phyloP scores from a whole-genome alignment of 2,113 vertebrate genomes.

The sheep (Ovis aries) region DNA sequence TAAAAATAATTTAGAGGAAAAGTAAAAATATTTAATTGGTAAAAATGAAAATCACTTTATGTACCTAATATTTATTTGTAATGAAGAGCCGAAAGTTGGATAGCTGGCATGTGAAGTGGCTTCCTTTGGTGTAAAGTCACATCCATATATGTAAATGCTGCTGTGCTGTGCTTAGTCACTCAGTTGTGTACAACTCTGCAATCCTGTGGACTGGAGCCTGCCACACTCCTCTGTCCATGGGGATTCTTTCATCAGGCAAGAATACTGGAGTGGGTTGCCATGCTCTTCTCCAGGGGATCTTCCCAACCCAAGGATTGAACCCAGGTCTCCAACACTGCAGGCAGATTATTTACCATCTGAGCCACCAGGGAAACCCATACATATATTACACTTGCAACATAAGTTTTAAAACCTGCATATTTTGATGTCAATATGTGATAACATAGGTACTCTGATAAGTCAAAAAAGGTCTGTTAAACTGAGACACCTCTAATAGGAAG shows the following conservation, averaged over 20 bases:
- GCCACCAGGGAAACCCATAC: not conserved
- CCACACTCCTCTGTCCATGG: not conserved
- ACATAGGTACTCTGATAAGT: not conserved
- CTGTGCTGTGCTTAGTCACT: not conserved
- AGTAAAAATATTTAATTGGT: not conserved
- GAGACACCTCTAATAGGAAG: not conserved
- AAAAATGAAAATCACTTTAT: not conserved
- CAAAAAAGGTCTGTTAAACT: not conserved
- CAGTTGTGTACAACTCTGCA: not conserved
- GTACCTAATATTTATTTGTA: slow-evolving; percentile 1
- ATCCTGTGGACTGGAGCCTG: not conserved
- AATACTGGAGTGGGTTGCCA: not conserved
- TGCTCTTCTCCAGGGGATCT: not conserved
- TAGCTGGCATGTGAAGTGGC: not conserved
- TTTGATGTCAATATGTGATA: slow-evolving; percentile 42
- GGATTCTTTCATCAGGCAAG: not conserved
- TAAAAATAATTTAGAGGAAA: not conserved
- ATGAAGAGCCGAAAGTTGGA: not conserved
- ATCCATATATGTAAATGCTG: not conserved
- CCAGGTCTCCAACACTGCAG: not conserved
- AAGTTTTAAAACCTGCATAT: not conserved
- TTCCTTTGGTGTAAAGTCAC: not conserved
- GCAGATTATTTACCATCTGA: not conserved
- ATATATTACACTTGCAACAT: not conserved
- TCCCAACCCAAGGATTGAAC: not conserved